Percentiles rank a stretch among this genome's conserved stretches.
phyloP scores from a whole-genome alignment of 1,140 invertebrate genomes.

The Lethrus apterus region DNA sequence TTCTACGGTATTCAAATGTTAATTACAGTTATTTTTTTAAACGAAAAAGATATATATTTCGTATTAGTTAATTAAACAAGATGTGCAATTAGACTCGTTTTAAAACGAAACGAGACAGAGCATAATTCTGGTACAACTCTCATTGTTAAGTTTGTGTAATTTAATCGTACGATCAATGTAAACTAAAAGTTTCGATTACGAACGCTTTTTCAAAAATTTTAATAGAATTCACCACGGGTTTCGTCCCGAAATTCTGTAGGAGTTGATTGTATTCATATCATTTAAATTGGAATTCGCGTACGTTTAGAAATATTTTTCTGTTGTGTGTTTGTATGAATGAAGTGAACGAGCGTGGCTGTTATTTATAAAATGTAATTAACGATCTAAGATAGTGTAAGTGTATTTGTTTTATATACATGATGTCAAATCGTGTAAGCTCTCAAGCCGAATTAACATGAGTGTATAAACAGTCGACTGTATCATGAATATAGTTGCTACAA shows the following conservation, averaged over 20 bases:
- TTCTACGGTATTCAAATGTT: too few species aligned
- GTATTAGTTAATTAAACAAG: constrained; percentile 11
- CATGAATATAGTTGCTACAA: constrained; percentile 35
- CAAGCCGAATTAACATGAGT: constrained; percentile 37
- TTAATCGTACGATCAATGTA: constrained; percentile 21
- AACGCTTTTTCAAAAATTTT: constrained; percentile 11
- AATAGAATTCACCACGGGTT: too few species aligned
- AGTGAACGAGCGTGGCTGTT: too few species aligned
- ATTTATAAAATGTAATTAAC: constrained; percentile 35
- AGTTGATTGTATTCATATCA: too few species aligned
- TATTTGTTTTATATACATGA: constrained; percentile 32
- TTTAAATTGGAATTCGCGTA: too few species aligned
- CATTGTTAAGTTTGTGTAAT: constrained; percentile 23
- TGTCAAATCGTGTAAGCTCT: constrained; percentile 26
- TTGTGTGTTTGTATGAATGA: constrained; percentile 21
- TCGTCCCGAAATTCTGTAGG: too few species aligned
- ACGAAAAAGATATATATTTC: too few species aligned
- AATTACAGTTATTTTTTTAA: too few species aligned
- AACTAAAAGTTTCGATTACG: constrained; percentile 9
- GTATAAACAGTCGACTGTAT: constrained; percentile 34
- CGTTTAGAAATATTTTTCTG: too few species aligned
- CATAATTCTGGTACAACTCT: constrained; percentile 29
- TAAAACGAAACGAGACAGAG: constrained; percentile 23
- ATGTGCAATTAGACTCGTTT: background rate
- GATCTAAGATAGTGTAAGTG: constrained; percentile 32